Base-by-base conservation (phyloP, 2,797 vertebrate species). In the Poecilia velifera region DNA sequence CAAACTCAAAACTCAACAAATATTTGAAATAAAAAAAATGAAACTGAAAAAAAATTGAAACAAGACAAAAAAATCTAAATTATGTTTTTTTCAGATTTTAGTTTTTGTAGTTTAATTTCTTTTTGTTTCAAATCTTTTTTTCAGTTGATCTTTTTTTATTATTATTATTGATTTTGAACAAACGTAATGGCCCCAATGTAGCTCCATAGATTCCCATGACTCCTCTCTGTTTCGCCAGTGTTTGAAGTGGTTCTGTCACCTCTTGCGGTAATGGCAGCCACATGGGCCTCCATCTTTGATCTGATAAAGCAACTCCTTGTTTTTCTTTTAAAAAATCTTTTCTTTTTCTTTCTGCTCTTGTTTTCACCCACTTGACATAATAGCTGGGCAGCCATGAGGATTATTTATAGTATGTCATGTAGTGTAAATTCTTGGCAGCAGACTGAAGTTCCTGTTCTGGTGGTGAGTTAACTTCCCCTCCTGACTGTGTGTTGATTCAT, bases 201-300 rank as follows among this genome's bases (percentile, higher is more conserved):
- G 51, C 51, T 53, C 51, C 51, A 25, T 53, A 53, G 49, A 49
- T 22, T 25, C 82, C 75, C 41, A 72, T 85, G 88, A 84, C 90
- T 90, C 74, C 59, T 31, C 74, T 62, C 86, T 87, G 73, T 68
- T 84, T 84, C 85, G 77, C 87, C 70, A 79, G 82, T 90, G 78
- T 93, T 93, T 93, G 92, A 94, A 93, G 93, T 91, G 93, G 88
- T 89, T 89, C 72, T 1, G 87, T 90, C 79, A 86, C 85, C 90
- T 89, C 86, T 87, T 85, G 57, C 79, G 79, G 83, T 93, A 94
- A 94, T 92, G 78, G 90, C 39, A 91, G 87, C 92, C 93, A 93
- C 90, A 91, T 92, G 92, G 87, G 55, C 76, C 78, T 73, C 71
- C 75, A 84, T 85, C 85, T 86, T 70, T 76, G 76, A 90, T 75